Conservation (phyloP, 2,113 vertebrate species). For the Syrmaticus mikado region DNA sequence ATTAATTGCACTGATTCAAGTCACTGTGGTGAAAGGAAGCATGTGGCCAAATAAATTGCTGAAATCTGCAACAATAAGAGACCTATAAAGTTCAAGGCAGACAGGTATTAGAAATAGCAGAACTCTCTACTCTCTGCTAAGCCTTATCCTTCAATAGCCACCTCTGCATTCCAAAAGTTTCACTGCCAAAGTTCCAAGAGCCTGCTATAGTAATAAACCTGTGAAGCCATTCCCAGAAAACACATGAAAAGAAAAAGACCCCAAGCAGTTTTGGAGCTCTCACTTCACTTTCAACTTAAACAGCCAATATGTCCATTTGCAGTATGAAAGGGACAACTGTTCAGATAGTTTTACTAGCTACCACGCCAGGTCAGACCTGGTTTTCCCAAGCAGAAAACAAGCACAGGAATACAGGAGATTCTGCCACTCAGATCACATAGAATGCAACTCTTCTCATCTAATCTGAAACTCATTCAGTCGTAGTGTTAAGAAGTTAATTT, state of each 20-base stretch:
- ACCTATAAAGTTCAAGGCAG: neutral
- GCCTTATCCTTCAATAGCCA: neutral
- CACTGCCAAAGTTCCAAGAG: neutral
- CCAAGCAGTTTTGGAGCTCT: neutral
- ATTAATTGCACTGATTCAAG: neutral
- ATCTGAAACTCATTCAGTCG: neutral
- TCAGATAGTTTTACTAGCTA: neutral
- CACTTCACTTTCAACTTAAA: neutral
- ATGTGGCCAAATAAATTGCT: neutral
- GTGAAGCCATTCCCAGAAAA: neutral
- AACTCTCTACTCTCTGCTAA: neutral
- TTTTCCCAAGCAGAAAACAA: neutral
- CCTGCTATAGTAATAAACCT: neutral
- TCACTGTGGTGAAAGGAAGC: rapidly evolving
- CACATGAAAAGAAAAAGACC: neutral
- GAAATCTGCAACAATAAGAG: neutral
- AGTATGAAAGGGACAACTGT: neutral
- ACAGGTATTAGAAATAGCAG: neutral
- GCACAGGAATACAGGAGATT: neutral
- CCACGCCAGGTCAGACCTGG: no score
- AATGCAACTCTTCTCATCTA: neutral
- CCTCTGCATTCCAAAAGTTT: neutral
- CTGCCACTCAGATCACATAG: neutral
- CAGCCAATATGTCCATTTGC: neutral
- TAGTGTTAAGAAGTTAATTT: neutral